Conservation (phyloP, 2,888 invertebrate species). For the Rhaphigaster nebulosa region DNA sequence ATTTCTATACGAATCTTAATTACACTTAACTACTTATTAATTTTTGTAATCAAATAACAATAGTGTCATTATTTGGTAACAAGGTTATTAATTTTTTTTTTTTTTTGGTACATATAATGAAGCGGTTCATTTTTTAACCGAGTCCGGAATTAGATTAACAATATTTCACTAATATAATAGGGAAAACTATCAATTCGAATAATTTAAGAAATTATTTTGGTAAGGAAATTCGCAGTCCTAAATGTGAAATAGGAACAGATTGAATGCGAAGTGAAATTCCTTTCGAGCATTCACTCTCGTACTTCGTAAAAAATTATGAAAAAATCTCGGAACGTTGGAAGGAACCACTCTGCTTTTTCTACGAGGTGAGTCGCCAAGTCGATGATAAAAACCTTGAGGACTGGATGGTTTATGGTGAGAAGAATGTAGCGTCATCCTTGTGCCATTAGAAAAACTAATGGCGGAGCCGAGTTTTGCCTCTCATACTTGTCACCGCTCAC, state of each 20-base stretch:
- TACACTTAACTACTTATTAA: neutral
- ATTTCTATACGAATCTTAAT: neutral
- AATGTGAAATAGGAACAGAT: neutral
- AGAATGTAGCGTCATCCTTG: slow-evolving; percentile 8
- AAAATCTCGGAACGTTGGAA: neutral
- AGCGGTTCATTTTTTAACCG: too few species aligned
- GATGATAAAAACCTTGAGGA: neutral
- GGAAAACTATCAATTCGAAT: neutral
- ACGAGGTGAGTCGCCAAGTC: neutral
- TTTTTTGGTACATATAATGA: too few species aligned
- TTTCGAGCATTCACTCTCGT: neutral
- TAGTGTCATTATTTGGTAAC: too few species aligned
- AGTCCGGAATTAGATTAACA: too few species aligned
- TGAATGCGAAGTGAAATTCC: neutral
- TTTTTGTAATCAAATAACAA: neutral
- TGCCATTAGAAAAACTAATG: slow-evolving; percentile 40
- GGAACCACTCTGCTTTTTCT: neutral
- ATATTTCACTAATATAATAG: too few species aligned
- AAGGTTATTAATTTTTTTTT: too few species aligned
- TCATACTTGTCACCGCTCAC: slow-evolving; percentile 44
- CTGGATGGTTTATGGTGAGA: slow-evolving; percentile 25
- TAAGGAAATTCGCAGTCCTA: neutral
- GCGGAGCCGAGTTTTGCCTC: slow-evolving; percentile 7
- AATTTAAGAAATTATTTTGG: neutral
- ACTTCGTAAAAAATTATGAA: neutral